Conservation (phyloP, 2,888 invertebrate species). For the Drosophila trichaetosa region DNA sequence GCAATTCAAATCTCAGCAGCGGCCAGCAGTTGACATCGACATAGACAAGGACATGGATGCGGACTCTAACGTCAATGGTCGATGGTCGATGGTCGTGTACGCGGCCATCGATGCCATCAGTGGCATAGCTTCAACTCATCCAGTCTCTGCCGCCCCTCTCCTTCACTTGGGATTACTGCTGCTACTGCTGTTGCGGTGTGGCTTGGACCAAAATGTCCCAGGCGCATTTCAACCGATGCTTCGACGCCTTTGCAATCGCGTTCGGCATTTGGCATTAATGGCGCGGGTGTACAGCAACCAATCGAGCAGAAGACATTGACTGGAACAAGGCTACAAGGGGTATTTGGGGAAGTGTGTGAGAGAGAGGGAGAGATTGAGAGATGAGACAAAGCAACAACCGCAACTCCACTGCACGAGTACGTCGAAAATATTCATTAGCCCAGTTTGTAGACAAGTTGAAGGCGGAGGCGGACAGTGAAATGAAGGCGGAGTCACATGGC, state of each 20-base stretch:
- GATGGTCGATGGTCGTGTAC: slow-evolving; percentile 14
- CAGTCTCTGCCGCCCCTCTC: background rate
- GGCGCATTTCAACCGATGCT: slow-evolving; percentile 71
- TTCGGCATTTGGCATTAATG: slow-evolving; percentile 73
- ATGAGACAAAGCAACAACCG: slow-evolving; percentile 63
- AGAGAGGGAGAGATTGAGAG: slow-evolving; percentile 16
- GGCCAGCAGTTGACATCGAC: slow-evolving; percentile 51
- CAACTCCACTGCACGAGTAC: slow-evolving; percentile 53
- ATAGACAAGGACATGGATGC: slow-evolving; percentile 37
- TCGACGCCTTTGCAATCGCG: slow-evolving; percentile 77
- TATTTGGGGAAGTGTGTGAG: background rate
- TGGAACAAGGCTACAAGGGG: background rate
- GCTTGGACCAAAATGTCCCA: slow-evolving; percentile 62
- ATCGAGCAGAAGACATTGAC: slow-evolving; percentile 31
- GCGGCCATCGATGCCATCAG: slow-evolving; percentile 71
- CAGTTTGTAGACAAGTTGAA: slow-evolving; percentile 37
- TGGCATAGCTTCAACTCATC: slow-evolving; percentile 43
- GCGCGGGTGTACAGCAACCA: slow-evolving; percentile 51
- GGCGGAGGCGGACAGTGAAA: background rate
- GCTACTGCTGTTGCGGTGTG: slow-evolving; percentile 29
- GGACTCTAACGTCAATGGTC: slow-evolving; percentile 16
- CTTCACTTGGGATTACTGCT: slow-evolving; percentile 2
- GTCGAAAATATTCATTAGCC: slow-evolving; percentile 74
- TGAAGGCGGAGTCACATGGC: slow-evolving; percentile 34
- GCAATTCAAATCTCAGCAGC: slow-evolving; percentile 77